Base-by-base conservation (phyloP, 2,888 invertebrate genomes). In the Molorchus minor region DNA sequence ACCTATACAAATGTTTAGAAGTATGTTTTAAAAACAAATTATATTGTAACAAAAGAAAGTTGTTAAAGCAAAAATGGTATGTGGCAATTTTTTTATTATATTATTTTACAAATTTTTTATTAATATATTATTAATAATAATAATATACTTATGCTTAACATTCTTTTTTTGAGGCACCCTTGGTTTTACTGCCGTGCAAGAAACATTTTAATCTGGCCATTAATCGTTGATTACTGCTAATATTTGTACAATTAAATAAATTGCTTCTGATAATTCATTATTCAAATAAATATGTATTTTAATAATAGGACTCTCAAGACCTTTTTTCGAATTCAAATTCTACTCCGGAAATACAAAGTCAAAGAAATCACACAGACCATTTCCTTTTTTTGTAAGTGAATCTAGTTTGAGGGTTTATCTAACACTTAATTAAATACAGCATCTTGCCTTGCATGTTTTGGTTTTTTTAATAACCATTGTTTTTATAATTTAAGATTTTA, bases 311-410 rank as follows among this genome's bases (percentile, higher is more conserved):
- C 54, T 68, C 54, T 62, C 68, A 71, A 67, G 71, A 71, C 62
- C 70, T 67, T 63, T 71, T 72, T 61, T 67, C 72, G 61, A 71
- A 72, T 65, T 61, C 68, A 64, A 64, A 64, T 55, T 64, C 64
- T 13, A 36, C 65, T 10, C 64, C 67, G 21, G 67, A 67, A 54
- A 64, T 67, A 51, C 67, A 59, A 61, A 61, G 67, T 62, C 68
- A 64, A 68, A 65, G 59, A 61, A 66, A 63, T 62, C 61, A 64
- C 59, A 65, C 67, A 62, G 72, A 74, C 65, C 73, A 71, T 72
- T 69, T 73, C 68, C 71, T 74, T 68, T 71, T 72, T 71, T 75
- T 75, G 75, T 74, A 75, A 75, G 75, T 74, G 62, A 51, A 44
- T 57, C 10, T 30, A 55, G 52, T 52, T 52, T 52, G 52, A 46